These are phyloP conservation scores for Ellobius talpinus DNA, from an alignment of 2,113 vertebrate species.

Conservation along the genomic window DNA sequence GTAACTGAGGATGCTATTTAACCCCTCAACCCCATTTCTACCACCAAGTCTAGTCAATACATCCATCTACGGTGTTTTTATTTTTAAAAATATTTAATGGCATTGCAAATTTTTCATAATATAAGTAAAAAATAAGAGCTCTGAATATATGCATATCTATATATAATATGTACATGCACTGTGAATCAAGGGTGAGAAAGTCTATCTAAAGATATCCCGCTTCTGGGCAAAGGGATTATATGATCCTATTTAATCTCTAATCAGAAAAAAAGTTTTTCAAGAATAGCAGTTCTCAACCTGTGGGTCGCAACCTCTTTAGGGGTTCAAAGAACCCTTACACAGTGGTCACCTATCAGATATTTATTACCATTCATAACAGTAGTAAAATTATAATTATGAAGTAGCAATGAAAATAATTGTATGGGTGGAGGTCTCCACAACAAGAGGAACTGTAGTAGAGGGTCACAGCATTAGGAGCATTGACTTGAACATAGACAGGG, in stretches of 20 bases:
- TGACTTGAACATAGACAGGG: neutral
- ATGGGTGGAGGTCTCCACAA: too few species aligned
- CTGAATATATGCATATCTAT: conserved; percentile 32
- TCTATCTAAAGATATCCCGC: conserved; percentile 40
- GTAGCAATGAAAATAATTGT: too few species aligned
- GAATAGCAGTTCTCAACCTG: neutral
- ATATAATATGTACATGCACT: neutral
- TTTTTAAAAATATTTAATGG: conserved; percentile 37
- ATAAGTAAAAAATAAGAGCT: conserved; percentile 30
- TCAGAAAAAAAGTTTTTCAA: neutral
- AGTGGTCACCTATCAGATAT: neutral
- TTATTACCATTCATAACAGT: neutral
- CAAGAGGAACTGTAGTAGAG: neutral
- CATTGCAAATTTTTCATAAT: conserved; percentile 23
- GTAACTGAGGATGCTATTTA: neutral
- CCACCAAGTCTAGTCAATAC: neutral
- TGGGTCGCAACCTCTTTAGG: neutral
- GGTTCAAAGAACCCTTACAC: neutral
- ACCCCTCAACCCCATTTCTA: too few species aligned
- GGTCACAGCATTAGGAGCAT: too few species aligned
- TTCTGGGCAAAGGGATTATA: conserved; percentile 33
- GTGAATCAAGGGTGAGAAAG: conserved; percentile 50
- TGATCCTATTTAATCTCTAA: conserved; percentile 56
- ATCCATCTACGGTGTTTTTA: neutral
- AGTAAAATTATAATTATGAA: neutral